Evolutionary conservation across 2,113 vertebrate species (phyloP).

Genomic region (Sarotherodon lohbergeri): DNA sequence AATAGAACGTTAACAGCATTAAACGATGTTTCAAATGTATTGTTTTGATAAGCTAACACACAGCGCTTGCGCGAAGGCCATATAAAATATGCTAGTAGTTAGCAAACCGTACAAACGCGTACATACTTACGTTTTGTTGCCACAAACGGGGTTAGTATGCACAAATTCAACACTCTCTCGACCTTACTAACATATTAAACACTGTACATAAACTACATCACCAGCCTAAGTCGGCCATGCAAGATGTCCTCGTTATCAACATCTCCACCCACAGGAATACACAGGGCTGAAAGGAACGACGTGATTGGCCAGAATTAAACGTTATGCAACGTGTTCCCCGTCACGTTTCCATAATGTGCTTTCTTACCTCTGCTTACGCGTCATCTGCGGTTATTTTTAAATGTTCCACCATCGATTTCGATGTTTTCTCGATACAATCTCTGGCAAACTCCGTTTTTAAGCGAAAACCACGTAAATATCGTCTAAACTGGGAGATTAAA

Average conservation of each 20-base stretch:
- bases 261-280: constrained; percentile 9
- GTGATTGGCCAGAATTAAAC: constrained; percentile 31
- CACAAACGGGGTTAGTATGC: too few species aligned
- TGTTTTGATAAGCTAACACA: background rate
- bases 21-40: background rate
- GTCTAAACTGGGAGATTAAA: accelerated
- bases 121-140: background rate
- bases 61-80: background rate
- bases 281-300: background rate
- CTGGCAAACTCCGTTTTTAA: accelerated
- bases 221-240: background rate
- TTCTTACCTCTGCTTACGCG: background rate
- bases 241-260: background rate
- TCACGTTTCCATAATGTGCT: constrained; percentile 70
- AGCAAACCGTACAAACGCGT: background rate
- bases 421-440: accelerated
- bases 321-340: constrained; percentile 1
- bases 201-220: background rate
- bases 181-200: background rate
- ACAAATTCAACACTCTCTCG: background rate
- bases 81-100: background rate
- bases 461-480: accelerated
- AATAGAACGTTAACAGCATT: accelerated
- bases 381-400: background rate
- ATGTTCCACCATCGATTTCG: accelerated